phyloP scores from a whole-genome alignment of 1,140 invertebrate species.

The Octopus sinensis region DNA sequence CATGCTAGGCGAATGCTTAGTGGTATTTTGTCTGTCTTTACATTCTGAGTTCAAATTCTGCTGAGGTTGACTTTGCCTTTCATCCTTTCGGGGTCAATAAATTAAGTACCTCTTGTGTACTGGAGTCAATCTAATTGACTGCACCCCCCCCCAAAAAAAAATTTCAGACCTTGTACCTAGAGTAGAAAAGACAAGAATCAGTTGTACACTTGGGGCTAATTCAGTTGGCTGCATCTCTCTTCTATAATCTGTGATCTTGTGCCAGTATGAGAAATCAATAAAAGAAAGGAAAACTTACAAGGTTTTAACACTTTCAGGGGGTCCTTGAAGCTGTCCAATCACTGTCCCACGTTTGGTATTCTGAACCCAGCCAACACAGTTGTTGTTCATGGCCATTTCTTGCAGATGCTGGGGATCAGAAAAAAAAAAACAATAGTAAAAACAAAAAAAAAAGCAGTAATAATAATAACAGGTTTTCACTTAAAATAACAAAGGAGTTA shows the following conservation, averaged over 20 bases:
- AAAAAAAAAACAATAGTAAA: constrained; percentile 18
- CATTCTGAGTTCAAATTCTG: too few species aligned
- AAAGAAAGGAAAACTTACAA: constrained; percentile 63
- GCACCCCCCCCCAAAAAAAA: too few species aligned
- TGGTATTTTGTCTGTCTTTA: too few species aligned
- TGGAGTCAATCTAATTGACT: too few species aligned
- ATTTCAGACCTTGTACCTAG: too few species aligned
- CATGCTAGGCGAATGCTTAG: too few species aligned
- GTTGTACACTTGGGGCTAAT: too few species aligned
- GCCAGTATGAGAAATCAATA: neutral
- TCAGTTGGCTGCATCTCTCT: neutral
- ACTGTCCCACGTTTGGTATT: constrained; percentile 74
- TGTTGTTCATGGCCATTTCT: constrained; percentile 66
- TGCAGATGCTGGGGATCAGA: constrained; percentile 64
- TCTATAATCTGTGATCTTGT: neutral
- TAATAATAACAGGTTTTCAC: neutral
- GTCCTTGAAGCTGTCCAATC: constrained; percentile 69
- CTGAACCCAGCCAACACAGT: constrained; percentile 73
- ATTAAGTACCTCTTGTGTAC: too few species aligned
- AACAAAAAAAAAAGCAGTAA: neutral
- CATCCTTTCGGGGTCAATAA: too few species aligned
- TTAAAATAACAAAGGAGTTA: too few species aligned
- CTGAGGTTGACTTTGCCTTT: too few species aligned
- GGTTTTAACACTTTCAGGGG: constrained; percentile 62
- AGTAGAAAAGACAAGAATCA: too few species aligned